These are phyloP conservation scores for Lumbricus terrestris DNA, from an alignment of 2,888 invertebrate species.

Conservation along the genomic window DNA sequence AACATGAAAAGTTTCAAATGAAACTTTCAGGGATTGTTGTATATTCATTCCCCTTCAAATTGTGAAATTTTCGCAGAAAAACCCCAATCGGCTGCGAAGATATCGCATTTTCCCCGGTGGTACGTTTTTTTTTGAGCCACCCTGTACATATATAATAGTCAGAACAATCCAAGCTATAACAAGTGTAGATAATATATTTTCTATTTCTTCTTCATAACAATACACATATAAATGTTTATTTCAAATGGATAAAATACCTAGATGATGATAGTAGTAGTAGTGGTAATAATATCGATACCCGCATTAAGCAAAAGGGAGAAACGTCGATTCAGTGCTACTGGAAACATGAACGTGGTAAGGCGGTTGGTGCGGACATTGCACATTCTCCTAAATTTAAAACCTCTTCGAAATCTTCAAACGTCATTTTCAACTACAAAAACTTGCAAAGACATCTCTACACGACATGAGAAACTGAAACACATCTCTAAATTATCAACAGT, in stretches of 20 bases:
- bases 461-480: not conserved
- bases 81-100: no score
- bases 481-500: not conserved
- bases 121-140: no score
- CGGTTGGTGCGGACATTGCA: not conserved
- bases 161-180: not conserved
- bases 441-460: not conserved
- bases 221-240: not conserved
- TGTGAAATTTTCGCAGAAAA: no score
- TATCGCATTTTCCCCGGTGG: no score
- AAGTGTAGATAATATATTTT: conserved; percentile 7
- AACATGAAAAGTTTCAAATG: no score
- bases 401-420: not conserved
- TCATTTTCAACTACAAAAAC: not conserved
- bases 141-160: not conserved
- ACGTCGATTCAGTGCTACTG: not conserved
- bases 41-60: no score
- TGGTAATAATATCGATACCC: conserved; percentile 7
- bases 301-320: not conserved
- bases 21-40: no score
- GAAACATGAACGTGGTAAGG: not conserved
- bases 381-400: not conserved
- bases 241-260: not conserved
- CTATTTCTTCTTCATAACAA: not conserved
- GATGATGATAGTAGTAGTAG: not conserved